Base-by-base conservation (phyloP, 2,888 invertebrate genomes). In the Spatulosminthurus flaviceps region DNA sequence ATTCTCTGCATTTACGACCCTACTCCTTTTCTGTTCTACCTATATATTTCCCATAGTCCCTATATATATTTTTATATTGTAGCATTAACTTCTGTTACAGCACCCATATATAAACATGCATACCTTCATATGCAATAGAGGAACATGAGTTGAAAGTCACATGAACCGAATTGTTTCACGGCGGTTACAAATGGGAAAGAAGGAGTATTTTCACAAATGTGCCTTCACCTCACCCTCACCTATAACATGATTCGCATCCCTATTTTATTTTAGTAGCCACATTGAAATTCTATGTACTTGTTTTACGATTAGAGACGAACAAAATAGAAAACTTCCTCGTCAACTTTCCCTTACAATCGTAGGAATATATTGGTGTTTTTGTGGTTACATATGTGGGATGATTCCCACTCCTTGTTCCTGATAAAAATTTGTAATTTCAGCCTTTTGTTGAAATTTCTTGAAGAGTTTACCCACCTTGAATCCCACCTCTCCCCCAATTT, bases 171-270 rank as follows among this genome's bases (percentile, higher is more conserved):
- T 2, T 64, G n/a, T 9, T 64, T n/a, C 61, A 11, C 64, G 51
- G 51, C n/a, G 51, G n/a, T 5, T 51, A 64, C n/a, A 64, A 64
- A 64, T 22, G 24, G 64, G 11, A 24, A 26, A 24, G 24, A 64
- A 22, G 4, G 64, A 64, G 24, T 24, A 26, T 24, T 24, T 64
- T 64, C 24, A 5, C 2, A 64, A 64, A 26, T 11, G 16, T 24
- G 26, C 64, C 64, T 64, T 64, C 22, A 9, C 64, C 2, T 64
- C 64, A 64, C 64, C 64, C 64, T 64, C 64, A 64, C 64, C 64
- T 64, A 64, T 11, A 64, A 64, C 24, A 64, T 64, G 24, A 22
- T 64, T 64, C 64, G 11, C 64, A 4, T 64, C 64, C 11, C 26
- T 24, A 9, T 64, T 64, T 64, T 64, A 64, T 22, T 64, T 64